Conservation (phyloP, 2,113 vertebrate species). For the Pantherophis guttatus region DNA sequence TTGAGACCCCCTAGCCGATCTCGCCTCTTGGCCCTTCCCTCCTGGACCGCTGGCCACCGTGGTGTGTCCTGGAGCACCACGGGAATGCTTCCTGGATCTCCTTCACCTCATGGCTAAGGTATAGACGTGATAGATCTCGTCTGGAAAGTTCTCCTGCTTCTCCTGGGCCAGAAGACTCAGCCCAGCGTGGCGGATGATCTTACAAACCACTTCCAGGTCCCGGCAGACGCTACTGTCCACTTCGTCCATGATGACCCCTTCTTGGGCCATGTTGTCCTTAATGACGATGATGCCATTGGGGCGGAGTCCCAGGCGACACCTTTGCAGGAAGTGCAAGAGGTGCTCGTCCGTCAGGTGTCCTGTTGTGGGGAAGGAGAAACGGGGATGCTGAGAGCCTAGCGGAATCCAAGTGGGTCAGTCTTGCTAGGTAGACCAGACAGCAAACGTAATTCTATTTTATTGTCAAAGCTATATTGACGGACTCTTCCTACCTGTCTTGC, state of each 20-base stretch:
- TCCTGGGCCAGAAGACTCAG: slow-evolving; percentile 83
- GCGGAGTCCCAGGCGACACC: slow-evolving; percentile 79
- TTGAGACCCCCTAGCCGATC: neutral
- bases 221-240: slow-evolving; percentile 98
- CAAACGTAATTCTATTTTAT: neutral
- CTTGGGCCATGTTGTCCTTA: slow-evolving; percentile 96
- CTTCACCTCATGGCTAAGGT: slow-evolving; percentile 89
- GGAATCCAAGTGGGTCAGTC: neutral
- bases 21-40: neutral
- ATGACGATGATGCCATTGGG: slow-evolving; percentile 87
- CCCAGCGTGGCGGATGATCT: slow-evolving; percentile 77
- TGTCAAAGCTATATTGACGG: neutral
- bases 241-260: slow-evolving; percentile 90
- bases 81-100: neutral
- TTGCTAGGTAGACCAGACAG: neutral
- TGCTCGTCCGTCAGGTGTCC: slow-evolving; percentile 91
- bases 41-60: neutral
- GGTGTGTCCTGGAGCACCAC: accelerated
- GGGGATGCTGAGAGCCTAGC: neutral
- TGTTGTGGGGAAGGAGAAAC: slow-evolving; percentile 41
- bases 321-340: slow-evolving; percentile 84
- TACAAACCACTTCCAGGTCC: slow-evolving; percentile 77
- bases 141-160: slow-evolving; percentile 88
- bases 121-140: slow-evolving; percentile 95
- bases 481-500: neutral